These are phyloP conservation scores for Anticlea derivata DNA, from an alignment of 2,888 invertebrate genomes.

Conservation along the genomic window DNA sequence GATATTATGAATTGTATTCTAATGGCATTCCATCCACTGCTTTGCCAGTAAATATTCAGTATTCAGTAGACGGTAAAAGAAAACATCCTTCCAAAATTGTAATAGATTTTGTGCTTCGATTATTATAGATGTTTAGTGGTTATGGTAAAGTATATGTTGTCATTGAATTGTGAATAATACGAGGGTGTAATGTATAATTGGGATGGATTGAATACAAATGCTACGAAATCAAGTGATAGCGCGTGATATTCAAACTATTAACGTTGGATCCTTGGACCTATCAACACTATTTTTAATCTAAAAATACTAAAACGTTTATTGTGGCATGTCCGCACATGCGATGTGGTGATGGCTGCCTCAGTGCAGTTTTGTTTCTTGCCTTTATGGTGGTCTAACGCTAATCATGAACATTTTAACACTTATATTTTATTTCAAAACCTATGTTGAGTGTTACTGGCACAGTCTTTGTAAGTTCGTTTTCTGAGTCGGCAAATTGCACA, in stretches of 20 bases:
- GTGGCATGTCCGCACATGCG: too few species aligned
- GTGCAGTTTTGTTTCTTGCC: too few species aligned
- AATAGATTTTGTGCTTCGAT: slow-evolving; percentile 8
- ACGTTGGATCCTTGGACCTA: background rate
- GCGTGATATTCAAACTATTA: slow-evolving; percentile 2
- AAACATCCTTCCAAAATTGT: slow-evolving; percentile 13
- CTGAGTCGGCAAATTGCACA: too few species aligned
- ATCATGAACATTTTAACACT: background rate
- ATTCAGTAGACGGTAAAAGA: background rate
- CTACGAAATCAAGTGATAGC: background rate
- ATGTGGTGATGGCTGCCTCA: too few species aligned
- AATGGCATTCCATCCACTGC: slow-evolving; percentile 62
- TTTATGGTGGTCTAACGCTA: background rate
- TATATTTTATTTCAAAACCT: background rate
- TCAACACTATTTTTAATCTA: too few species aligned
- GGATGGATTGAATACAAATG: slow-evolving; percentile 6
- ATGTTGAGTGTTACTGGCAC: background rate
- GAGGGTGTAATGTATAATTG: slow-evolving; percentile 21
- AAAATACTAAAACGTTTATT: too few species aligned
- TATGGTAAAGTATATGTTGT: slow-evolving; percentile 3
- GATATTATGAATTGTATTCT: slow-evolving; percentile 11
- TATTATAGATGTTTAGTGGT: slow-evolving; percentile 1
- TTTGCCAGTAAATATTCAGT: slow-evolving; percentile 5
- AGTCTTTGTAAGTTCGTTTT: too few species aligned
- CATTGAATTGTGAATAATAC: slow-evolving; percentile 14